Conservation (phyloP, 2,888 invertebrate species). For the Drosophila helvetica region DNA sequence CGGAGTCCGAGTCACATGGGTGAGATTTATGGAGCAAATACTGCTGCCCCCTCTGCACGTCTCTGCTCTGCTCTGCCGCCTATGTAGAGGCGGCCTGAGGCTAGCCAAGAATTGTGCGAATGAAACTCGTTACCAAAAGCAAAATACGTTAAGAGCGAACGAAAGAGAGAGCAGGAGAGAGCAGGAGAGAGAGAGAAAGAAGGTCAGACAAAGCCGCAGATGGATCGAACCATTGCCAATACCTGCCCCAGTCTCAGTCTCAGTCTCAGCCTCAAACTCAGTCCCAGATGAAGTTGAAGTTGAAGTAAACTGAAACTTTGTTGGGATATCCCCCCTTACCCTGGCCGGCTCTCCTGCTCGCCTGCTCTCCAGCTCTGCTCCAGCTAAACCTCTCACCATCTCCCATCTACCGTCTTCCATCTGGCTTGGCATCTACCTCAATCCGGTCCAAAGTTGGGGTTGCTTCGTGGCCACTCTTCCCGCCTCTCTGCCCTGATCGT, state of each 20-base stretch:
- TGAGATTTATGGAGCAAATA: slow-evolving; percentile 77
- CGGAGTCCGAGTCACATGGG: slow-evolving; percentile 35
- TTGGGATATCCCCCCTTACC: slow-evolving; percentile 20
- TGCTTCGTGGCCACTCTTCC: not conserved
- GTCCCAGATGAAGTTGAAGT: slow-evolving; percentile 1
- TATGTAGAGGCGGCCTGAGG: slow-evolving; percentile 42
- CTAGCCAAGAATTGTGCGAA: slow-evolving; percentile 67
- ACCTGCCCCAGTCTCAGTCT: slow-evolving; percentile 18
- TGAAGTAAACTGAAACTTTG: slow-evolving; percentile 59
- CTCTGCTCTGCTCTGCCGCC: slow-evolving; percentile 2
- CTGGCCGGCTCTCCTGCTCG: too few relatives aligned
- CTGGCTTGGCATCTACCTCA: slow-evolving; percentile 37
- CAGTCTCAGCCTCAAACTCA: not conserved
- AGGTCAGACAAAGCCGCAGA: slow-evolving; percentile 51
- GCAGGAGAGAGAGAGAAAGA: slow-evolving; percentile 1
- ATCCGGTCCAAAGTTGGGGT: slow-evolving; percentile 63
- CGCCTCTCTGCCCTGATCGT: slow-evolving; percentile 47
- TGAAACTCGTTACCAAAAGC: slow-evolving; percentile 71
- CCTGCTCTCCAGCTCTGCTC: slow-evolving; percentile 13
- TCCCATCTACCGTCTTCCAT: not conserved
- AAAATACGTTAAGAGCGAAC: slow-evolving; percentile 16
- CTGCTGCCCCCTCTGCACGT: slow-evolving; percentile 16
- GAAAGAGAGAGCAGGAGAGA: not conserved
- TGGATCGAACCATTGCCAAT: slow-evolving; percentile 50
- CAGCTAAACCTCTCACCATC: too few relatives aligned